Conservation (phyloP, 2,888 invertebrate species). For the Diabrotica balteata region DNA sequence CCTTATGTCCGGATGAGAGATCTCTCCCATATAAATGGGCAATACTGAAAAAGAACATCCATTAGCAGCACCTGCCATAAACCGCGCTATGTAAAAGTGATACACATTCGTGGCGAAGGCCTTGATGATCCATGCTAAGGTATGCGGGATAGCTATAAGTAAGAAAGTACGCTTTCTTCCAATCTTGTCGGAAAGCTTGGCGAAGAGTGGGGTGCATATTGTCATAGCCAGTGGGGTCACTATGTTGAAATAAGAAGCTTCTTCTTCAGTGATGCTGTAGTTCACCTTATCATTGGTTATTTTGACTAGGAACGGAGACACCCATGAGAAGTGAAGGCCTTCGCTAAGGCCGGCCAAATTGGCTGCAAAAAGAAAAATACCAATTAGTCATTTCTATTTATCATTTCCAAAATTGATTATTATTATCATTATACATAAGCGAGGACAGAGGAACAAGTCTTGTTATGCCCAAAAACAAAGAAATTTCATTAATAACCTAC, state of each 20-base stretch:
- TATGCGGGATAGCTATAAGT: slow-evolving; percentile 45
- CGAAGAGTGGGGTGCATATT: slow-evolving; percentile 43
- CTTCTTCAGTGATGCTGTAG: slow-evolving; percentile 48
- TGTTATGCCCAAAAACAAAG: no score
- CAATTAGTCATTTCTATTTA: no score
- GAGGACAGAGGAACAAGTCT: no score
- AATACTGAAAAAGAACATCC: slow-evolving; percentile 44
- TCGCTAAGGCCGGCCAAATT: slow-evolving; percentile 39
- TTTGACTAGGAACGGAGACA: slow-evolving; percentile 53
- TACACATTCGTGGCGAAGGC: slow-evolving; percentile 44
- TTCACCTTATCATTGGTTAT: slow-evolving; percentile 47
- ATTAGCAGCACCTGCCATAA: slow-evolving; percentile 47
- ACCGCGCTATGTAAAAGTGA: slow-evolving; percentile 49
- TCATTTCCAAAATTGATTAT: no score
- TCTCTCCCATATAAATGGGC: slow-evolving; percentile 52
- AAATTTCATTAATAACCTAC: no score
- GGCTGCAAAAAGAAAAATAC: slow-evolving; percentile 34
- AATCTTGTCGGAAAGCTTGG: slow-evolving; percentile 45
- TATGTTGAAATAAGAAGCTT: slow-evolving; percentile 52
- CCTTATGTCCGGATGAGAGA: slow-evolving; percentile 48
- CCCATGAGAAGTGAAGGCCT: slow-evolving; percentile 48
- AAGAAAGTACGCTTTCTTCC: slow-evolving; percentile 49
- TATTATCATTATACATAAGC: no score
- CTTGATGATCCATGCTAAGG: slow-evolving; percentile 44
- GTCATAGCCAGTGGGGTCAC: slow-evolving; percentile 49